A percentile compares a stretch with the other conserved stretches of the same genome.
These are phyloP conservation scores for Philereme transversata DNA, from an alignment of 2,888 invertebrate species.

Conservation along the genomic window DNA sequence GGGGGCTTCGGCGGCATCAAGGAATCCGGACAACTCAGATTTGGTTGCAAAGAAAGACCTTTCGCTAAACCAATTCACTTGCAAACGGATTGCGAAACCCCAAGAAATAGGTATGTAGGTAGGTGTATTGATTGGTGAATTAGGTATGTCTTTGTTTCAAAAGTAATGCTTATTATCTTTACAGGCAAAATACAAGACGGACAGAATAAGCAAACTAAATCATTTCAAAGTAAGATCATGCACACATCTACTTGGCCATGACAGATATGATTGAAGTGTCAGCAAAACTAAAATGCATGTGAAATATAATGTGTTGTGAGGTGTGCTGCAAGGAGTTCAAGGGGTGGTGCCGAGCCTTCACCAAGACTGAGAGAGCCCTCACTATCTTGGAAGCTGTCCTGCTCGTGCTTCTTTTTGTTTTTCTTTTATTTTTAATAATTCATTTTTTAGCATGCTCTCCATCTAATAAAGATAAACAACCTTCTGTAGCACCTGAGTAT, in stretches of 20 bases:
- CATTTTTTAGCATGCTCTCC: slow-evolving; percentile 59
- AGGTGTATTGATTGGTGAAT: not conserved
- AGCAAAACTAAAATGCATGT: slow-evolving; percentile 33
- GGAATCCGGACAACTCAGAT: slow-evolving; percentile 94
- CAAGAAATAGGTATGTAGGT: slow-evolving; percentile 14
- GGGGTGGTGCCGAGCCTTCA: slow-evolving; percentile 72
- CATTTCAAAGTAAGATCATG: not conserved
- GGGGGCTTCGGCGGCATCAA: slow-evolving; percentile 95
- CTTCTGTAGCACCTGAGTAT: not conserved
- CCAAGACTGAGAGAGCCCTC: slow-evolving; percentile 58
- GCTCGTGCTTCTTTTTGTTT: slow-evolving; percentile 52
- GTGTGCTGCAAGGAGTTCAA: slow-evolving; percentile 60
- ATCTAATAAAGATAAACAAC: not conserved
- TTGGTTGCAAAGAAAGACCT: slow-evolving; percentile 92
- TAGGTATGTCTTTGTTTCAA: not conserved
- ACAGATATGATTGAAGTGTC: slow-evolving; percentile 23
- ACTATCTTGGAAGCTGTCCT: slow-evolving; percentile 54
- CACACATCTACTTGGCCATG: slow-evolving; percentile 52
- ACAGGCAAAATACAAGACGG: not conserved
- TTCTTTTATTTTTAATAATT: slow-evolving; percentile 60
- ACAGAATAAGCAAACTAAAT: slow-evolving; percentile 3
- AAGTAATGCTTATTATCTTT: not conserved
- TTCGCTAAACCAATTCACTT: slow-evolving; percentile 78
- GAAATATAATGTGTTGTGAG: slow-evolving; percentile 58
- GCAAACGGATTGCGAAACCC: slow-evolving; percentile 29